These are phyloP conservation scores for Plodia interpunctella DNA, from an alignment of 1,140 invertebrate genomes.

Conservation along the genomic window DNA sequence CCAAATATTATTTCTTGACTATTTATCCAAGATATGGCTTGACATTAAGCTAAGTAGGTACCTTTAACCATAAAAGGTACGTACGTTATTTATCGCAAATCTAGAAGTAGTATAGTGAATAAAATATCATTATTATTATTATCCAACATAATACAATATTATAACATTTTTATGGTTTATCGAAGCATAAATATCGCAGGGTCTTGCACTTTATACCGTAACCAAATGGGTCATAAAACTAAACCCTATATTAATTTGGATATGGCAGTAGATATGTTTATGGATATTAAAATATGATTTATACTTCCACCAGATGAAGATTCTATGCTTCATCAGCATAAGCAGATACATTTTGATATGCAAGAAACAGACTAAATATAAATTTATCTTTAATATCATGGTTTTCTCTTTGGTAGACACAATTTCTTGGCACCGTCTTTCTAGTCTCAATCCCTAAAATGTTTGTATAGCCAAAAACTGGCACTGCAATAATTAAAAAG, in stretches of 20 bases:
- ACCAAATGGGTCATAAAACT: slow-evolving; percentile 36
- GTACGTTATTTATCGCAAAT: slow-evolving; percentile 7
- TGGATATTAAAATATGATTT: slow-evolving; percentile 20
- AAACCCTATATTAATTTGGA: slow-evolving; percentile 36
- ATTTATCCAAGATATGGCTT: too few species aligned
- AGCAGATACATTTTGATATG: slow-evolving; percentile 40
- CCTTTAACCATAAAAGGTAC: neutral
- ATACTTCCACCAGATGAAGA: slow-evolving; percentile 6
- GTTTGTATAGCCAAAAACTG: neutral
- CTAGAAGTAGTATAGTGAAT: too few species aligned
- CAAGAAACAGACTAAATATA: slow-evolving; percentile 20
- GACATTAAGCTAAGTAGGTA: too few species aligned
- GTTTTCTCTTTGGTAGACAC: slow-evolving; percentile 17
- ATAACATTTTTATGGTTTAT: slow-evolving; percentile 30
- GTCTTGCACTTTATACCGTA: slow-evolving; percentile 26
- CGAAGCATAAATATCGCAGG: slow-evolving; percentile 27
- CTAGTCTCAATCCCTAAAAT: slow-evolving; percentile 22
- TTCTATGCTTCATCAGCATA: slow-evolving; percentile 21
- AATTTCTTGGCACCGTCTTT: slow-evolving; percentile 38
- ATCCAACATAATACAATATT: slow-evolving; percentile 10
- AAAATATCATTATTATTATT: slow-evolving; percentile 9
- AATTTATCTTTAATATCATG: slow-evolving; percentile 15
- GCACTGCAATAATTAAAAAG: slow-evolving; percentile 2
- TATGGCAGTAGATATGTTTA: slow-evolving; percentile 39
- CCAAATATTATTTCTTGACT: too few species aligned